Evolutionary conservation across 2,797 vertebrate genomes (phyloP).

Genomic region (Buceros bicornis): DNA sequence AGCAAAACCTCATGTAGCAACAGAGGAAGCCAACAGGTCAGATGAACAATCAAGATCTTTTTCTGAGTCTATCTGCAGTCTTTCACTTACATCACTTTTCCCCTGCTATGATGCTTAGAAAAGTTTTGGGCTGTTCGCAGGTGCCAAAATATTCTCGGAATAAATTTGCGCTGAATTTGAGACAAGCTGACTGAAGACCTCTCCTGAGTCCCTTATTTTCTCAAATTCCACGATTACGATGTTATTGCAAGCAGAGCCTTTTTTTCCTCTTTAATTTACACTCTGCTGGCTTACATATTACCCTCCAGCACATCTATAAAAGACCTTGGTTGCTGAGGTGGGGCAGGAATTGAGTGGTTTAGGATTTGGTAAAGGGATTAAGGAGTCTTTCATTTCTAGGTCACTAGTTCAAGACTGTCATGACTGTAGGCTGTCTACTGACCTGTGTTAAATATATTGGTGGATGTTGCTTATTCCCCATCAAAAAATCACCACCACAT

Average conservation of each 20-base stretch:
- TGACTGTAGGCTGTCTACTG: slow-evolving; percentile 67
- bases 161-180: slow-evolving; percentile 73
- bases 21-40: slow-evolving; percentile 58
- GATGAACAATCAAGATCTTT: slow-evolving; percentile 70
- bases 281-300: slow-evolving; percentile 58
- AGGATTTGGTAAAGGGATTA: slow-evolving; percentile 75
- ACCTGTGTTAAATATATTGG: slow-evolving; percentile 71
- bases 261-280: slow-evolving; percentile 70
- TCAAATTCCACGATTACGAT: slow-evolving; percentile 66
- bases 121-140: slow-evolving; percentile 64
- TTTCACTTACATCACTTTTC: slow-evolving; percentile 67
- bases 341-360: slow-evolving; percentile 74
- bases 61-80: slow-evolving; percentile 67
- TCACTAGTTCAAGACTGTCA: slow-evolving; percentile 75
- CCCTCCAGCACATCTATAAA: slow-evolving; percentile 66
- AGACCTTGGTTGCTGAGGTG: slow-evolving; percentile 62
- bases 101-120: slow-evolving; percentile 61
- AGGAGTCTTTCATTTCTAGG: slow-evolving; percentile 72
- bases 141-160: slow-evolving; percentile 75
- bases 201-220: slow-evolving; percentile 73
- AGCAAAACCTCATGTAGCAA: neutral
- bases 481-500: slow-evolving; percentile 72
- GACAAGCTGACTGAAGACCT: slow-evolving; percentile 74
- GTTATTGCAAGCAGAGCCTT: slow-evolving; percentile 64
- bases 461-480: slow-evolving; percentile 55